These are phyloP conservation scores for Poecilobothrus nobilitatus DNA, from an alignment of 2,888 invertebrate genomes.

Conservation along the genomic window DNA sequence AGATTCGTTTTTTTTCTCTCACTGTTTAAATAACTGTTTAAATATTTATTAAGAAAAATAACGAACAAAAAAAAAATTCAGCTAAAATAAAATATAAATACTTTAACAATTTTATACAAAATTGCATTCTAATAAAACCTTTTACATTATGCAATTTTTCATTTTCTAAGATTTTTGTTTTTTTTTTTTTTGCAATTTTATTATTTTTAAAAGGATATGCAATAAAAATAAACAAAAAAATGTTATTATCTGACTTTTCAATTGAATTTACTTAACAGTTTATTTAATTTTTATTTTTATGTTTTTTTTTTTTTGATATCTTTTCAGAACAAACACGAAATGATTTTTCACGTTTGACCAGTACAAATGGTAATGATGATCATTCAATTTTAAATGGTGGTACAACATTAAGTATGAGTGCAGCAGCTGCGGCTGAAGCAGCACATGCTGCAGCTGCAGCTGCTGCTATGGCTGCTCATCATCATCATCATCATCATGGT, in stretches of 20 bases:
- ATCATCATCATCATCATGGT: conserved; percentile 25
- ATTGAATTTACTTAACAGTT: too few species aligned
- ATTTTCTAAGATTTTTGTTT: neutral
- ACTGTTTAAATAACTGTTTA: neutral
- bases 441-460: conserved; percentile 34
- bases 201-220: too few species aligned
- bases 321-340: conserved; percentile 26
- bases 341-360: conserved; percentile 26
- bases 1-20: neutral
- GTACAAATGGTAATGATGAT: conserved; percentile 27
- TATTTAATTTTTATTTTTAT: neutral
- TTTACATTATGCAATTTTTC: neutral
- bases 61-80: neutral
- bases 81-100: neutral
- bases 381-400: conserved; percentile 20
- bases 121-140: neutral
- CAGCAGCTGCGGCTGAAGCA: conserved; percentile 27
- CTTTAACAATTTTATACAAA: neutral
- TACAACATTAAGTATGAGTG: conserved; percentile 2
- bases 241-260: too few species aligned
- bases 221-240: too few species aligned
- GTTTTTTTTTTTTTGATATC: conserved; percentile 12
- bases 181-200: too few species aligned
- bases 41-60: neutral
- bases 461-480: conserved; percentile 21